Base-by-base conservation (phyloP, 2,888 invertebrate genomes). In the Atrina japonica region DNA sequence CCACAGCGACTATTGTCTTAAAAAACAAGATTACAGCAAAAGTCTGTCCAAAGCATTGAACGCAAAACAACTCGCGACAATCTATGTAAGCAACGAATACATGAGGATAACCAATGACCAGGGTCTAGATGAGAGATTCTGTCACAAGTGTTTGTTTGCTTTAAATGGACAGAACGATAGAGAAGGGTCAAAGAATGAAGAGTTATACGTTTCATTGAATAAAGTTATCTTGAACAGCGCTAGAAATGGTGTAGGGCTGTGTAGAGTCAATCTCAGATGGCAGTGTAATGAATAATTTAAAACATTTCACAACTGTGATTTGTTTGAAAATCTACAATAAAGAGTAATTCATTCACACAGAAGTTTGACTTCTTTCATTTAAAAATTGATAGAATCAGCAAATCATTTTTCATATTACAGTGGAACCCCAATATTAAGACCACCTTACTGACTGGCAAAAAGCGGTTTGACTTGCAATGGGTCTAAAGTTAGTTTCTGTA, bases 91-190 rank as follows among this genome's bases (percentile, higher is more conserved):
- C 53, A 77, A 77, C 43, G 66, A 77, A 16, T 58, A 70, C 53
- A 50, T 75, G 47, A 63, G 73, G 16, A 66, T 77, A 5, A 66
- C 50, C 25, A 75, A 77, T 40, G 45, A 63, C 58, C 59, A 55
- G 7, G 77, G 77, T 0, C 29, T 75, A 6, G 59, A 73, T 21
- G 25, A 58, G 23, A 35, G 59, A n/a, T 11, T 70, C 5, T 73
- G 77, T 18, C 58, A 65, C 23, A 18, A 58, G 21, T 75, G 75
- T n/a, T 56, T 70, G 16, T 77, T 58, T 55, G 73, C 75, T 21
- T 60, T 77, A 43, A 77, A 77, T 47, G 73, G 73, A 5, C 77
- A 77, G 27, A 73, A 75, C 41, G 50, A 16, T 2, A 61, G 58
- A 2, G 50, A 47, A 14, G 45, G 47, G n/a, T 29, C 64, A 3